These are phyloP conservation scores for Drosophila cardini DNA, from an alignment of 1,140 invertebrate genomes.

Conservation along the genomic window DNA sequence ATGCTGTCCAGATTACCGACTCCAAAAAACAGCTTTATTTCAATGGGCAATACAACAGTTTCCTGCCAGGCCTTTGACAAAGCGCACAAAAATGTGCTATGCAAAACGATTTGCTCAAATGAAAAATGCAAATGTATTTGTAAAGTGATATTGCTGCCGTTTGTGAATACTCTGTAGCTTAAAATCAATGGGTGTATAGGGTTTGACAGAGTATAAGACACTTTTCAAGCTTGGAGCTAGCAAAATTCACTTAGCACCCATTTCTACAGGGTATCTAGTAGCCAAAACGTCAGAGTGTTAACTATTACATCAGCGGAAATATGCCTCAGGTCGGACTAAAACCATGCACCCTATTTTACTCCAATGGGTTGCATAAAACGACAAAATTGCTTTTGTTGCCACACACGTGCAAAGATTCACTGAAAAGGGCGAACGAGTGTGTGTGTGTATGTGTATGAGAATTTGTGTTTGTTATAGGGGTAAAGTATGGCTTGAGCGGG, in stretches of 20 bases:
- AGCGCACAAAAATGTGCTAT: conserved; percentile 67
- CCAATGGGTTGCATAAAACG: conserved; percentile 70
- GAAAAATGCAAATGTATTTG: conserved; percentile 60
- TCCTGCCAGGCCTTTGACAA: conserved; percentile 50
- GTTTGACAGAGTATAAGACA: not conserved
- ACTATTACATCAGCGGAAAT: conserved; percentile 46
- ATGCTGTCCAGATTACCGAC: not conserved
- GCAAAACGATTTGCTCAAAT: conserved; percentile 63
- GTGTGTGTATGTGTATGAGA: not conserved
- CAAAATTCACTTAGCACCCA: not conserved
- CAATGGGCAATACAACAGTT: conserved; percentile 1
- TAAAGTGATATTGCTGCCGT: conserved; percentile 1
- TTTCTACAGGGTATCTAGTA: conserved; percentile 11
- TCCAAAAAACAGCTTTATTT: conserved; percentile 34
- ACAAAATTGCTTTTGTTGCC: conserved; percentile 75
- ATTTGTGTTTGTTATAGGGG: not conserved
- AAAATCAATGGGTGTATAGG: not conserved
- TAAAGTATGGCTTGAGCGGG: not conserved
- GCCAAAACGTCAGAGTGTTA: not conserved
- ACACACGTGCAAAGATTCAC: conserved; percentile 44
- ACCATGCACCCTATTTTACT: conserved; percentile 35
- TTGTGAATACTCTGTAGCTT: conserved; percentile 6
- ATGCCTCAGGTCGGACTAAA: conserved; percentile 47
- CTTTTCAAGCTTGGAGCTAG: too few species aligned
- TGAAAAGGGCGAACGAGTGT: not conserved